Percentiles rank a stretch among this genome's conserved stretches.
These are phyloP conservation scores for Heliconius hermathena DNA, from an alignment of 1,140 invertebrate genomes.

Conservation along the genomic window DNA sequence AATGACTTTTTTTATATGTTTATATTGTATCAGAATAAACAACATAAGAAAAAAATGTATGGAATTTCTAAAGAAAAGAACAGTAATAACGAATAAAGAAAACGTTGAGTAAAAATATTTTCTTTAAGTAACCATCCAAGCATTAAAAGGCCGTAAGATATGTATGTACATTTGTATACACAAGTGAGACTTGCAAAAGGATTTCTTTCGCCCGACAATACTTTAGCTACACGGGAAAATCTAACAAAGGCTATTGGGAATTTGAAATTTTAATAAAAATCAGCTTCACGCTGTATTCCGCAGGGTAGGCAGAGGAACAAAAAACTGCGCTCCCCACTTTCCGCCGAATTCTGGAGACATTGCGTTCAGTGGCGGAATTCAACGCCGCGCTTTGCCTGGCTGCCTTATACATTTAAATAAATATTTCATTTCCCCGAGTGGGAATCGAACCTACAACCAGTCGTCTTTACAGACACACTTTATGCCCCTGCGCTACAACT, in stretches of 20 bases:
- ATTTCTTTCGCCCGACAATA: background rate
- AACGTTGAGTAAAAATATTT: background rate
- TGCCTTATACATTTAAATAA: no score
- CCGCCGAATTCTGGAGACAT: no score
- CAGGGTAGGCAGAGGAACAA: no score
- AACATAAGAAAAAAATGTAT: background rate
- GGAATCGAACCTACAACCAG: no score
- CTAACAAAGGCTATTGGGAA: constrained; percentile 7
- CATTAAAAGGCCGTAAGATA: background rate
- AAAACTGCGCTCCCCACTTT: no score
- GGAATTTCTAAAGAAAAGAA: background rate
- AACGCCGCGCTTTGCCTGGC: no score
- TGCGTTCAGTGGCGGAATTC: no score
- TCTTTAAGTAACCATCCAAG: constrained; percentile 4
- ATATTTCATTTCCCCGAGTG: no score
- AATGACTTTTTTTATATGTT: background rate
- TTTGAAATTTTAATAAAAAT: background rate
- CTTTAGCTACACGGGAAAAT: background rate
- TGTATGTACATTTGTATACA: background rate
- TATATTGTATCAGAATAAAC: background rate
- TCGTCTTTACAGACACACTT: no score
- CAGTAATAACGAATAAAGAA: background rate
- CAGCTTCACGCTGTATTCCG: no score
- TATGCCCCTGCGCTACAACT: background rate
- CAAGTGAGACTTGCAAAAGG: background rate